Evolutionary conservation across 2,113 vertebrate species (phyloP).

Genomic region (Campylomormyrus tamandua): DNA sequence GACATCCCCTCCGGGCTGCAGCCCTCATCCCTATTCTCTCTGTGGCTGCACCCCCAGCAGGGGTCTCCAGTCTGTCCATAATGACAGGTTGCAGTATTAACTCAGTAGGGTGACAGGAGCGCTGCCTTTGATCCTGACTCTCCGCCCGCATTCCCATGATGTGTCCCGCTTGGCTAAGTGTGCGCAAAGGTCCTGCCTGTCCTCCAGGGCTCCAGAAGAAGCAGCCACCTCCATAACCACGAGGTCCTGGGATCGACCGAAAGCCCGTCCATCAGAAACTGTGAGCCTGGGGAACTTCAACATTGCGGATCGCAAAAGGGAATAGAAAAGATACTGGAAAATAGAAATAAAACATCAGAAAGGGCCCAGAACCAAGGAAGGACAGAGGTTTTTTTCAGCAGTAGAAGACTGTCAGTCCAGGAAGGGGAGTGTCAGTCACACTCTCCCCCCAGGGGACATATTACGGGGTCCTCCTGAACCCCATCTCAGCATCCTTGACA

Average conservation of each 20-base stretch:
- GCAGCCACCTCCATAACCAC: background rate
- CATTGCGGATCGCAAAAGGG: background rate
- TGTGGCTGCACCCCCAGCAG: constrained; percentile 9
- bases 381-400: background rate
- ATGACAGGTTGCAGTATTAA: background rate
- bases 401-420: background rate
- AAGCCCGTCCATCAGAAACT: background rate
- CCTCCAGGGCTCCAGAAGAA: background rate
- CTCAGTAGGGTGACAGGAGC: background rate
- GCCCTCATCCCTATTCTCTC: constrained; percentile 7
- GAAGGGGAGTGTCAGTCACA: background rate
- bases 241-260: background rate
- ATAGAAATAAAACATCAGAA: background rate
- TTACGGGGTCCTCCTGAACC: background rate
- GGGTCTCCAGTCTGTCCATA: background rate
- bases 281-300: background rate
- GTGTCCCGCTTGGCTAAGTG: background rate
- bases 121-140: background rate
- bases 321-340: background rate
- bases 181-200: background rate
- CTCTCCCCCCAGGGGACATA: background rate
- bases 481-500: background rate
- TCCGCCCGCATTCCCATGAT: too few species aligned
- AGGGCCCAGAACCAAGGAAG: background rate
- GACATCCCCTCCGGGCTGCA: constrained; percentile 9